Evolutionary conservation across 2,113 vertebrate species (phyloP).

Genomic region (Aphelocoma coerulescens): DNA sequence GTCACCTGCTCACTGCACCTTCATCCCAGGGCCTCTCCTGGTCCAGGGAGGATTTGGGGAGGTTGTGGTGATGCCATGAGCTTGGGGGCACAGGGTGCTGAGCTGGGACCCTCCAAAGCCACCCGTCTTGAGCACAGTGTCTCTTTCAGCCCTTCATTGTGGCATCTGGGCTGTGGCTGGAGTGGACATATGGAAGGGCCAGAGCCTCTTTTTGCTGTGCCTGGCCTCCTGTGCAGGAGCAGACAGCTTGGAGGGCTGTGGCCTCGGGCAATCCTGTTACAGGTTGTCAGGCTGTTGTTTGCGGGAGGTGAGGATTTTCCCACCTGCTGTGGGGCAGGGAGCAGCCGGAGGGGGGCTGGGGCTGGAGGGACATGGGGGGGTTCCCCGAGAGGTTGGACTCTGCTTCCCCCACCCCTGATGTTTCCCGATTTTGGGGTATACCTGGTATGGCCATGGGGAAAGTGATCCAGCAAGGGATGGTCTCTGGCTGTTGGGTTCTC

Average conservation of each 20-base stretch:
- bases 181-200: too few relatives aligned
- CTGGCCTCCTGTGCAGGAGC: background rate
- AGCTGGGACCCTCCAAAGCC: background rate
- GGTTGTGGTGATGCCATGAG: background rate
- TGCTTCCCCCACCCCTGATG: too few relatives aligned
- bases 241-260: background rate
- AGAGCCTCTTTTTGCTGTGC: accelerated
- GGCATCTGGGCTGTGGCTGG: background rate
- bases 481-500: accelerated
- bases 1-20: background rate
- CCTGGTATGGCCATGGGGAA: background rate
- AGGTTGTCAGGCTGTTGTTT: background rate
- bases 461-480: accelerated
- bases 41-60: background rate
- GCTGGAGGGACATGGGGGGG: accelerated
- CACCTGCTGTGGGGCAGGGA: background rate
- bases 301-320: background rate
- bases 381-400: background rate
- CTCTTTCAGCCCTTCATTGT: background rate
- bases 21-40: too few relatives aligned
- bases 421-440: background rate
- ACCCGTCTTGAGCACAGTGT: accelerated
- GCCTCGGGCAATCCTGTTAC: background rate
- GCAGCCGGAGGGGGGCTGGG: background rate
- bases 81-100: background rate